Conservation (phyloP, 2,888 invertebrate species). For the Flabesymbios commensalis region DNA sequence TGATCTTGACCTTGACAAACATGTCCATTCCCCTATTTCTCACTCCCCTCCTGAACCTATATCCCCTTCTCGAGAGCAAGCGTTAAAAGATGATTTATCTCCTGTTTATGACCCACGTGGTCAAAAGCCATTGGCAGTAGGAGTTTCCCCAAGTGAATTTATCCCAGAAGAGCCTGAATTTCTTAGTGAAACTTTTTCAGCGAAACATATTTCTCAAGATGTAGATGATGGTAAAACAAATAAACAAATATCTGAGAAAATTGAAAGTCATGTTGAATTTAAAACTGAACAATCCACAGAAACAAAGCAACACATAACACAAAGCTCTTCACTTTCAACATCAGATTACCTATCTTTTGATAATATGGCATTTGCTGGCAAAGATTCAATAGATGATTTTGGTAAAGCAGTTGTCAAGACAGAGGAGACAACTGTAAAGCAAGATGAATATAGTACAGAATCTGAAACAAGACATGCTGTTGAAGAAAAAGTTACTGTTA, state of each 20-base stretch:
- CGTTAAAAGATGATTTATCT: conserved; percentile 43
- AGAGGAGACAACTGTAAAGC: too few species aligned
- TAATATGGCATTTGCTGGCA: conserved; percentile 60
- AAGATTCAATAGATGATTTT: conserved; percentile 40
- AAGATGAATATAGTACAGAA: too few species aligned
- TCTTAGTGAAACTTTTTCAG: neutral
- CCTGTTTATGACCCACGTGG: conserved; percentile 41
- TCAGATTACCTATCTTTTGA: conserved; percentile 61
- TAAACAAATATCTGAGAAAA: too few species aligned
- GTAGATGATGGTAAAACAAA: too few species aligned
- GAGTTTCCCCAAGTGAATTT: conserved; percentile 52
- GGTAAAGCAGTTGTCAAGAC: neutral
- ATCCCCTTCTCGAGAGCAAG: conserved; percentile 29
- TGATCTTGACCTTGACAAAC: conserved; percentile 52
- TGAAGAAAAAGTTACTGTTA: too few species aligned
- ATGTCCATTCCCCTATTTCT: conserved; percentile 38
- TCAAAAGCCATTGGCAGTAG: conserved; percentile 46
- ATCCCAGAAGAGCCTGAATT: conserved; percentile 22
- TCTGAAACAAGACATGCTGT: too few species aligned
- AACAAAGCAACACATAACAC: too few species aligned
- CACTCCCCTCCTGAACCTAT: conserved; percentile 46
- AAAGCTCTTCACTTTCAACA: too few species aligned
- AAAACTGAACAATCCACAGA: too few species aligned
- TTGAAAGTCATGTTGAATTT: too few species aligned
- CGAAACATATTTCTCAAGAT: too few species aligned